Percentiles rank a stretch among this genome's conserved stretches.
phyloP scores from a whole-genome alignment of 2,113 vertebrate genomes.

The Anarrhichthys ocellatus region DNA sequence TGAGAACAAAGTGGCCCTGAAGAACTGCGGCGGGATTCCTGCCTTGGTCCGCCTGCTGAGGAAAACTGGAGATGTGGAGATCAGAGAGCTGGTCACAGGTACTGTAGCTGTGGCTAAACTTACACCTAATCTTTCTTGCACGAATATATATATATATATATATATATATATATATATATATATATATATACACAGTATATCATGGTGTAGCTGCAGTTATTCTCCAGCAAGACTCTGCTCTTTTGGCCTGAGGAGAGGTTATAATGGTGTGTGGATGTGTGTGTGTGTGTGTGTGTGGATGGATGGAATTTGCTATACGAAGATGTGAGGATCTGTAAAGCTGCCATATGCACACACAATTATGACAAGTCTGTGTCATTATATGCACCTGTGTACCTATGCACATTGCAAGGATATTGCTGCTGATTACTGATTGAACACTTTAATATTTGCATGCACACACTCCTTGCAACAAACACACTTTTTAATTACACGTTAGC shows the following conservation, averaged over 20 bases:
- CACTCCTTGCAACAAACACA: neutral
- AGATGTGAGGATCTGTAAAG: neutral
- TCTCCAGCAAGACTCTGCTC: constrained; percentile 11
- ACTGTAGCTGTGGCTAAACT: neutral
- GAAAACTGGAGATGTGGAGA: constrained; percentile 96
- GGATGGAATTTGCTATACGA: constrained; percentile 11
- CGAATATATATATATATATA: neutral
- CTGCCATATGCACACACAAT: neutral
- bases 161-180: neutral
- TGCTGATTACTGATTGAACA: neutral
- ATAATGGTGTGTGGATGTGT: constrained; percentile 18
- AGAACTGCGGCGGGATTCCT: constrained; percentile 98
- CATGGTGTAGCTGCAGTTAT: constrained; percentile 11
- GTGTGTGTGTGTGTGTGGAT: constrained; percentile 25
- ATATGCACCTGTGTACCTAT: neutral
- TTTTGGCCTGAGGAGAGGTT: constrained; percentile 7
- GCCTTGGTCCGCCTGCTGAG: constrained; percentile 95
- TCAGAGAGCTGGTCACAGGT: constrained; percentile 99
- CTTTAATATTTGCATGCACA: neutral
- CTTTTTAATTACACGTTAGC: neutral
- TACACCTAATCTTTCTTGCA: neutral
- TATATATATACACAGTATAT: too few relatives aligned
- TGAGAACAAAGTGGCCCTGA: constrained; percentile 98
- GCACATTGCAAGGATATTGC: neutral
- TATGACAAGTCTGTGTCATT: neutral